Conservation (phyloP, 2,888 invertebrate species). For the Crossocerus cetratus region DNA sequence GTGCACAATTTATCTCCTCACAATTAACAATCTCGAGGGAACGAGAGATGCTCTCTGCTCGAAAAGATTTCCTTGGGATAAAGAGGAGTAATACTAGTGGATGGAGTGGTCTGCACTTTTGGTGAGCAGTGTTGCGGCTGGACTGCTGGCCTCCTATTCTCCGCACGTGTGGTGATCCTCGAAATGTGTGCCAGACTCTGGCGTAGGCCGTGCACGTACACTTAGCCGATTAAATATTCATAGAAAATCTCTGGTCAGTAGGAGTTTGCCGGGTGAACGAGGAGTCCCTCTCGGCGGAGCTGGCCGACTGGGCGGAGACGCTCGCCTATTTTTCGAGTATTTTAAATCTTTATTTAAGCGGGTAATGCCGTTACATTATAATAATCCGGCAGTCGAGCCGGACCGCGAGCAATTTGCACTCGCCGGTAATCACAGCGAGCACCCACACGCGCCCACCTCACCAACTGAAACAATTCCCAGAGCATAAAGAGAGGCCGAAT, state of each 20-base stretch:
- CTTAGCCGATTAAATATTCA: slow-evolving; percentile 54
- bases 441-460: no score
- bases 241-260: slow-evolving; percentile 40
- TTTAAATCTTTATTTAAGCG: background rate
- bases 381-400: background rate
- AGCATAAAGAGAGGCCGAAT: no score
- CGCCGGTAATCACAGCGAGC: no score
- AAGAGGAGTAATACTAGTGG: no score
- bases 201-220: slow-evolving; percentile 30
- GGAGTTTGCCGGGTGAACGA: slow-evolving; percentile 28
- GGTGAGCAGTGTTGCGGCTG: slow-evolving; percentile 4
- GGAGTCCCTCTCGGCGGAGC: slow-evolving; percentile 13
- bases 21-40: no score
- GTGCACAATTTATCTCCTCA: no score
- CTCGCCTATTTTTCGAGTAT: background rate
- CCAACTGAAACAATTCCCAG: no score
- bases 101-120: slow-evolving; percentile 11
- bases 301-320: no score
- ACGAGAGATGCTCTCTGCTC: no score
- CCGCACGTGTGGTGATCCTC: slow-evolving; percentile 26
- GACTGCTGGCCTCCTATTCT: slow-evolving; percentile 27
- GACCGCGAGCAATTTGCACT: no score
- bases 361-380: background rate
- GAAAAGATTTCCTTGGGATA: no score
- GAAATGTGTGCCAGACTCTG: slow-evolving; percentile 27